Evolutionary conservation across 2,113 vertebrate genomes (phyloP).

Genomic region (Sardina pilchardus): DNA sequence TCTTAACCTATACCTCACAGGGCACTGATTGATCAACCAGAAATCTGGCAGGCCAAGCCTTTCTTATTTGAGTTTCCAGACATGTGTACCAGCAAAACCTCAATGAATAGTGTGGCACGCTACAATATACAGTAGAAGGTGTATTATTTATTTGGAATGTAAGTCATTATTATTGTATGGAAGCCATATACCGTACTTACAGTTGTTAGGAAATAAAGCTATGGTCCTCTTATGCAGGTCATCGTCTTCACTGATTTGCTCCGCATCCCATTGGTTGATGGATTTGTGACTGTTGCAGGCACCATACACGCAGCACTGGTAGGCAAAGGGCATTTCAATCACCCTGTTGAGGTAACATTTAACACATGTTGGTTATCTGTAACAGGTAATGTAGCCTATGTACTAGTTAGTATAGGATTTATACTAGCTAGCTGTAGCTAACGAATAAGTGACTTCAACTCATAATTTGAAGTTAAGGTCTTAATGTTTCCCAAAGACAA

Average conservation of each 20-base stretch:
- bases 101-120: neutral
- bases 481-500: too few species aligned
- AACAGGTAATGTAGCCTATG: neutral
- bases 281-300: constrained; percentile 80
- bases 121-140: neutral
- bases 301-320: constrained; percentile 92
- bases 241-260: constrained; percentile 74
- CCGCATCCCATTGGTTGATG: constrained; percentile 74
- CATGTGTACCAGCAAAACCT: neutral
- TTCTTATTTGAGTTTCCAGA: neutral
- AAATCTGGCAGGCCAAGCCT: too few species aligned
- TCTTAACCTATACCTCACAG: neutral
- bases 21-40: neutral
- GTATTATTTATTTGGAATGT: neutral
- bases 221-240: constrained; percentile 78
- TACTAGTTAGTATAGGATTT: neutral
- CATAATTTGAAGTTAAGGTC: neutral
- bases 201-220: constrained; percentile 80
- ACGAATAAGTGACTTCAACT: too few species aligned
- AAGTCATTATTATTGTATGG: neutral
- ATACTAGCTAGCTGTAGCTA: too few species aligned
- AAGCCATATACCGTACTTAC: constrained; percentile 69
- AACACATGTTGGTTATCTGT: neutral
- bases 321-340: constrained; percentile 90
- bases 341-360: constrained; percentile 68